Conservation (phyloP, 1,140 invertebrate genomes). For the Heliconius hewitsoni region DNA sequence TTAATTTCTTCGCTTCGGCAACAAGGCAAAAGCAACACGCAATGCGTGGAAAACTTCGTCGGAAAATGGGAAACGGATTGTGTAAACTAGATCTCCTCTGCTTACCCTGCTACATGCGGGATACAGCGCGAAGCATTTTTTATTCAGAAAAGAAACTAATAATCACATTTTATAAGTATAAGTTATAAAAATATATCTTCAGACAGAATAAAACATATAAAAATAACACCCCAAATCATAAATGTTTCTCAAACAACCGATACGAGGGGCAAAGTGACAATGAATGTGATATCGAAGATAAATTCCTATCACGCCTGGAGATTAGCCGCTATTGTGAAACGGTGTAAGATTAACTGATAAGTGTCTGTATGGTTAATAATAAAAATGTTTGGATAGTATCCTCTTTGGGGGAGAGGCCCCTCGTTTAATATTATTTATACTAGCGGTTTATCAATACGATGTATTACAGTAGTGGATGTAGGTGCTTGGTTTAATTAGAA, state of each 20-base stretch:
- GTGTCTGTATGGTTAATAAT: constrained; percentile 77
- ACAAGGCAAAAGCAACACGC: too few relatives aligned
- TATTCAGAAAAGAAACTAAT: not conserved
- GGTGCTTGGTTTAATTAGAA: constrained; percentile 5
- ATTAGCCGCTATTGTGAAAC: constrained; percentile 75
- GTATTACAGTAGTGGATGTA: constrained; percentile 5
- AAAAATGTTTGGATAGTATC: constrained; percentile 70
- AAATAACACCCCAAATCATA: constrained; percentile 37
- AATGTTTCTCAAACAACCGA: constrained; percentile 49
- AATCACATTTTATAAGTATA: too few relatives aligned
- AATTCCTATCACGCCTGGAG: constrained; percentile 76
- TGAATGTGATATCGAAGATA: constrained; percentile 69
- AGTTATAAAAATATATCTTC: not conserved
- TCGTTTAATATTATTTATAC: constrained; percentile 58
- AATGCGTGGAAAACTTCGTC: too few relatives aligned
- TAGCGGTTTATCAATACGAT: constrained; percentile 44
- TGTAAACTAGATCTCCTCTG: too few relatives aligned
- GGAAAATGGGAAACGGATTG: too few relatives aligned
- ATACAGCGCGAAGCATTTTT: too few relatives aligned
- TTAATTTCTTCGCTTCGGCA: too few relatives aligned
- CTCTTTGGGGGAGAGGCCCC: constrained; percentile 50
- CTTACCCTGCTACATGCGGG: too few relatives aligned
- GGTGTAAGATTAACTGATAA: constrained; percentile 80
- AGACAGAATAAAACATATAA: not conserved
- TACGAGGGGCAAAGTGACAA: constrained; percentile 61